Evolutionary conservation across 2,797 vertebrate species (phyloP), one percentile per base, ranked within the genome.

Genomic region (Alauda arvensis): DNA sequence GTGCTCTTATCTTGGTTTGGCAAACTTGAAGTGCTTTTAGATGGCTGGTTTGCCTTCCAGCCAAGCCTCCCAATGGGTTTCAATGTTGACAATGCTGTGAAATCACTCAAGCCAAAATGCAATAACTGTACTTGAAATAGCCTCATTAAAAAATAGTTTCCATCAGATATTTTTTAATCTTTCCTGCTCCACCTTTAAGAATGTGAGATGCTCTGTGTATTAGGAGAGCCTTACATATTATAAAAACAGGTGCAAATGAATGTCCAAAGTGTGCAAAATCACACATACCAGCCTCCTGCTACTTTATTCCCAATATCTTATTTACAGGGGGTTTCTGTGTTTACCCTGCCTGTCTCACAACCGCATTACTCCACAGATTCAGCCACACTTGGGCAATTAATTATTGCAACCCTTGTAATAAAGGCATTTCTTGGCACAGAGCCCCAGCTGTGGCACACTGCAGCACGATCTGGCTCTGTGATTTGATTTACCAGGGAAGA

Each of bases 1-100:
- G 90, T 75, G 93, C 76, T 83, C 76, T 93, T 95, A 94, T 94
- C 95, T 94, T 94, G 95, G 93, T 85, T 95, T 96, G 94, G 96
- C 95, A 90, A 88, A 95, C 84, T 8, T 31, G 40, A 89, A 89
- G 72, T 81, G 81, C 88, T 90, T 91, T 93, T 31, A 95, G 87
- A 94, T 88, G 85, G 89, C 77, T 81, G 88, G 79, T 92, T 95
- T 94, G 85, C 92, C 90, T 94, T 91, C 77, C 87, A 92, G 93
- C 84, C 85, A 89, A 92, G 88, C 83, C 81, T 90, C 2, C 6
- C 90, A 83, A 79, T 78, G 77, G 77, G 51, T 92, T 94, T 94
- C 83, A 91, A 60, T 37, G 70, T 77, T 93, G 93, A 92, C 90
- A 92, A 42, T 89, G 75, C 84, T 92, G 85, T 14, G 18, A 95